phyloP scores from a whole-genome alignment of 2,113 vertebrate species.

The Myiopsitta monachus region DNA sequence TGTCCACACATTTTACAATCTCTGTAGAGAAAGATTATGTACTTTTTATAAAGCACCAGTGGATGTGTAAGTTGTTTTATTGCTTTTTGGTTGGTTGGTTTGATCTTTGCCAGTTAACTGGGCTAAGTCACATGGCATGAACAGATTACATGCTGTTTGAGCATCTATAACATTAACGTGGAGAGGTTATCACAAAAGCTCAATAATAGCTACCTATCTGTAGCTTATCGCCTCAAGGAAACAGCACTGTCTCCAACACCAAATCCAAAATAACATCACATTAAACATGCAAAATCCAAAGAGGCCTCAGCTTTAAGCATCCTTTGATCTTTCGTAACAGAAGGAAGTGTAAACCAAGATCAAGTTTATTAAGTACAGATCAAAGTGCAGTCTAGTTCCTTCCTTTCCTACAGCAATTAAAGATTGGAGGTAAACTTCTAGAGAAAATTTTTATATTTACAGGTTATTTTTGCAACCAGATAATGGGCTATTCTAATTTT shows the following conservation, averaged over 20 bases:
- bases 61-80: not conserved
- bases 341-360: conserved; percentile 54
- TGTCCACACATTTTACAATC: not conserved
- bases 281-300: conserved; percentile 21
- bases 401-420: conserved; percentile 42
- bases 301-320: not conserved
- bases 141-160: not conserved
- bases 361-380: conserved; percentile 29
- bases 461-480: not conserved
- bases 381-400: conserved; percentile 43
- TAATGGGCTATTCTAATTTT: not conserved
- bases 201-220: not conserved
- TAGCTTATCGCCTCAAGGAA: not conserved
- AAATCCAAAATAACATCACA: not conserved
- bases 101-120: not conserved
- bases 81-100: not conserved
- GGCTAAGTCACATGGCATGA: not conserved
- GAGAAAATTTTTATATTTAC: not conserved
- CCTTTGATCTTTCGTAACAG: conserved; percentile 42
- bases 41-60: not conserved
- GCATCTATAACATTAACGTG: not conserved
- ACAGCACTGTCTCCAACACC: not conserved
- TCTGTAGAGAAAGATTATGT: not conserved
- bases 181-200: not conserved
- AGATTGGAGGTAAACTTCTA: not conserved